A percentile compares a stretch with the other conserved stretches of the same genome.
These are phyloP conservation scores for Agrilus biguttatus DNA, from an alignment of 2,888 invertebrate species.

Conservation along the genomic window DNA sequence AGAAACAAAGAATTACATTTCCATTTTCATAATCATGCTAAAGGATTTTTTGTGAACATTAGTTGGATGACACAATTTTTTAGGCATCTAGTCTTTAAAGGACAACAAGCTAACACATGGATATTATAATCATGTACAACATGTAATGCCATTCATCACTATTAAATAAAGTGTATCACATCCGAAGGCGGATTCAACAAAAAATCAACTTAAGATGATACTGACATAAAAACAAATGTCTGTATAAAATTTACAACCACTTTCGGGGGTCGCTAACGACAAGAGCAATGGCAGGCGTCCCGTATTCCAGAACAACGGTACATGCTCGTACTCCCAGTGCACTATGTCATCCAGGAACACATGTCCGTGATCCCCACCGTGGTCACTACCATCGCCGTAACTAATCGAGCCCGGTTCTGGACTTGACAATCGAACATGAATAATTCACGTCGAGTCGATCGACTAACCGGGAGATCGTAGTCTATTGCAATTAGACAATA, in stretches of 20 bases:
- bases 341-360: conserved; percentile 18
- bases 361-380: conserved; percentile 19
- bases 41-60: too few species aligned
- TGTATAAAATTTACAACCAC: too few species aligned
- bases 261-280: not conserved
- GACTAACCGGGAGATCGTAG: conserved; percentile 23
- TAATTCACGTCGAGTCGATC: conserved; percentile 19
- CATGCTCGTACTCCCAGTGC: conserved; percentile 3
- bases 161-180: too few species aligned
- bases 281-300: not conserved
- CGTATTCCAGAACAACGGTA: conserved; percentile 2
- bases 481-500: conserved; percentile 29
- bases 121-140: too few species aligned
- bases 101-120: too few species aligned
- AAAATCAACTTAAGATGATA: not conserved
- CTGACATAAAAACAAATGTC: too few species aligned
- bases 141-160: too few species aligned
- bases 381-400: conserved; percentile 15
- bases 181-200: conserved; percentile 8
- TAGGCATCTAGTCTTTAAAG: too few species aligned
- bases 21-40: too few species aligned
- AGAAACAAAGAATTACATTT: too few species aligned
- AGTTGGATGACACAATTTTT: too few species aligned
- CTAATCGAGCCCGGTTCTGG: conserved; percentile 20
- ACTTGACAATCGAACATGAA: conserved; percentile 20